A percentile compares a stretch with the other conserved stretches of the same genome.
Evolutionary conservation across 2,888 invertebrate genomes (phyloP).

Genomic region (Podotricha telesiphe): DNA sequence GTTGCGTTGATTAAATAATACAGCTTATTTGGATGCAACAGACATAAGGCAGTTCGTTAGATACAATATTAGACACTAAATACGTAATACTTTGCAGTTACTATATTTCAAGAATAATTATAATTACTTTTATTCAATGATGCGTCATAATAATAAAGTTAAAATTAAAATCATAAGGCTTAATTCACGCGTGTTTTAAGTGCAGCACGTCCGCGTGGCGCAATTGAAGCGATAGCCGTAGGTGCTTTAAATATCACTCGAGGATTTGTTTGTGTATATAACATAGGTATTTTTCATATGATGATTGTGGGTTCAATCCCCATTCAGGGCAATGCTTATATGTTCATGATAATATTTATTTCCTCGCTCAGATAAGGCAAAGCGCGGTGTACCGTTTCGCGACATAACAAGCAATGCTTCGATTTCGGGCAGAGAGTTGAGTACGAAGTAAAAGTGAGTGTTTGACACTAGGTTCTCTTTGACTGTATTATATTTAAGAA

Average conservation of each 20-base stretch:
- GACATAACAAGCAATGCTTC: no score
- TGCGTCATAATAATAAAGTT: not conserved
- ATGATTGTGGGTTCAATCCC: no score
- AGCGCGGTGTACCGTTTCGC: no score
- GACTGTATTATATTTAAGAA: no score
- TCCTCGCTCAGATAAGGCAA: no score
- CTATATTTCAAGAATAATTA: not conserved
- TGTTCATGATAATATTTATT: no score
- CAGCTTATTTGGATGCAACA: constrained; percentile 32
- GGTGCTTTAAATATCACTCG: not conserved
- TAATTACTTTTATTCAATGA: not conserved
- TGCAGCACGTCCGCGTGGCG: not conserved
- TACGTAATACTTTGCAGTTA: not conserved
- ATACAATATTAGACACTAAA: constrained; percentile 10
- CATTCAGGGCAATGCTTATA: no score
- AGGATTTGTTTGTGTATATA: not conserved
- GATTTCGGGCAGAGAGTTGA: no score
- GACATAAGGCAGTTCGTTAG: not conserved
- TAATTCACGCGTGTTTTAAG: not conserved
- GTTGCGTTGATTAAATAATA: constrained; percentile 38
- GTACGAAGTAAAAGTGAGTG: no score
- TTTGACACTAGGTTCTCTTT: no score
- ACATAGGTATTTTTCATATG: not conserved
- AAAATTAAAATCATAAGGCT: constrained; percentile 23
- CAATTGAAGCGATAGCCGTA: not conserved